Base-by-base conservation (phyloP, 1,140 invertebrate genomes). In the Hyposmocoma kahamanoa region DNA sequence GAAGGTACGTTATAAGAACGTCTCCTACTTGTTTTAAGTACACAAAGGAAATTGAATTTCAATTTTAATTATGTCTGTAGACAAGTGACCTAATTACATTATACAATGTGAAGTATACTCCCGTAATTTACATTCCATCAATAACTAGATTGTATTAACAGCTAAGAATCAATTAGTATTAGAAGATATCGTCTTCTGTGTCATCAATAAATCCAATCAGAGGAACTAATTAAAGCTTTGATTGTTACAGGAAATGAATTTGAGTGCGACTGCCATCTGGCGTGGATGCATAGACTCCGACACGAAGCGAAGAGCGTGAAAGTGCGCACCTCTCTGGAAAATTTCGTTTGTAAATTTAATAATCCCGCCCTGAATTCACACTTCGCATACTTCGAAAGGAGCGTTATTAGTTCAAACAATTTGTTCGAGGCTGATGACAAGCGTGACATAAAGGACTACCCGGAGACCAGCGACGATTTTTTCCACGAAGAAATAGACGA, bases 251-350 rank as follows among this genome's bases (percentile, higher is more conserved):
- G 90, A 61, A 94, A 94, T 84, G 90, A 90, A 66, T 91, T 95
- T 78, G 87, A 90, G 63, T 95, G 93, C 84, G 92, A 94, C 81
- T 94, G 92, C 72, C 91, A 92, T 53, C 87, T 94, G 56, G 87
- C 90, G 15, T 95, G 93, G 93, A 91, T 94, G 82, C 91, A 92
- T 79, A 89, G 88, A 49, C 77, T 95, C 52, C 89, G 90, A 53
- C 92, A 93, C 72, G 91, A 93, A 62, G 93, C 93, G 50, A 90
- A 90, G 67, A 92, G 91, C 68, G 77, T 86, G 32, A 89, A 90
- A 75, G 88, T 94, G 51, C 87, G 90, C 48, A 89, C 89, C 46
- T 89, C 90, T 34, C 84, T 94, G 51, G 90, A 92, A 46, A 88
- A 91, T 56, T 84, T 84, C 57, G 51, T 74, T 51, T 84, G 81